Base-by-base conservation (phyloP, 1,140 invertebrate genomes). In the Solenopsis fugax region DNA sequence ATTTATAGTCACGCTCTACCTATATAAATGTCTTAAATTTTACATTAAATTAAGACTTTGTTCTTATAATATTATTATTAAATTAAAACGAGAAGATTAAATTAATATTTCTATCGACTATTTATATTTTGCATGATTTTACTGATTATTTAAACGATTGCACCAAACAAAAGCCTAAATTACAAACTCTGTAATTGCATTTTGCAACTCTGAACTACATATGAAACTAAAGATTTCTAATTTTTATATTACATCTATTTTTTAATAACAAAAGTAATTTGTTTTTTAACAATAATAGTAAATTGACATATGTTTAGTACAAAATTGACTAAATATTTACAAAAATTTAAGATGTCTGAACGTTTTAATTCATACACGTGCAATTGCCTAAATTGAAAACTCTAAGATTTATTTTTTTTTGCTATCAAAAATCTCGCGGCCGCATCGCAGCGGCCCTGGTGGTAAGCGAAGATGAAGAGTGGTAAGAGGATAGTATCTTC, bases 401-500 rank as follows among this genome's bases (percentile, higher is more conserved):
- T 13, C 4, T 18, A 41, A 34, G 24, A 21, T 76, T 75, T 41
- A 76, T 29, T 24, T 34, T 65, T 54, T 65, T 29, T 69, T n/a
- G 10, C 7, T 12, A 54, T 1, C 3, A 16, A 24, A 81, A 71
- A 71, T 81, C 34, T 81, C 9, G 21, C 2, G 24, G n/a, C 2
- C 37, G 24, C 60, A 18, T 16, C 48, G 16, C 34, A 18, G n/a
- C 84, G 60, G 58, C 34, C 75, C 73, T 85, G 75, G 10, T 50
- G 12, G 34, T 37, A 64, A 85, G 34, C 2, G 60, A 85, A 58
- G 82, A 85, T 77, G 82, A 77, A 85, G 48, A 21, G 34, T 85
- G 52, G 48, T 78, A 78, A 65, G 73, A 85, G 48, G 82, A 85
- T 78, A 85, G 29, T 81, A 80, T 56, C 76, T 67, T 86, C 41